Percentiles rank a stretch among this genome's conserved stretches.
Conservation (phyloP, 2,113 vertebrate species). For the Myrmophylax atrothorax region DNA sequence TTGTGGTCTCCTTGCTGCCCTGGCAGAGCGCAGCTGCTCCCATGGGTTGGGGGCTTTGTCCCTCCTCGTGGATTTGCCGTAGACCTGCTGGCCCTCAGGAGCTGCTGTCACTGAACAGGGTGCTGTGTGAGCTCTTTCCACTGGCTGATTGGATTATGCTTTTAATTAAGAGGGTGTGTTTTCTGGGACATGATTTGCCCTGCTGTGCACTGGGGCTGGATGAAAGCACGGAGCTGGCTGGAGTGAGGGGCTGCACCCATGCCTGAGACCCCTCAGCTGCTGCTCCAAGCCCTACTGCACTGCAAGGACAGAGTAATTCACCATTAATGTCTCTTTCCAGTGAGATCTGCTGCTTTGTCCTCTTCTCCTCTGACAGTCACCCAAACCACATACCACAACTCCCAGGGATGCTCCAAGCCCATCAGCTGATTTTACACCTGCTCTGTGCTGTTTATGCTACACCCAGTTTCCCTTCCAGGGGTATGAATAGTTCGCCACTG, state of each 20-base stretch:
- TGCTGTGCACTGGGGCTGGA: rapidly evolving
- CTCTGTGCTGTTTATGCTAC: background rate
- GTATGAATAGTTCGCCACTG: no score
- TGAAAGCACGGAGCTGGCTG: rapidly evolving
- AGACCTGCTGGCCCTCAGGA: background rate
- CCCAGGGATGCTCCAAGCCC: background rate
- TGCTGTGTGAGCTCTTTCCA: rapidly evolving
- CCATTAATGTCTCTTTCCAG: background rate
- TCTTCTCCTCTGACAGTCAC: background rate
- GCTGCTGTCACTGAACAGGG: rapidly evolving
- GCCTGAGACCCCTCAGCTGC: background rate
- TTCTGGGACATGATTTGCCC: background rate
- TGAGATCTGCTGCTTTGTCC: background rate
- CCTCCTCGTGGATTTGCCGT: background rate
- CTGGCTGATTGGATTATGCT: background rate
- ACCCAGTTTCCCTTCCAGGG: background rate
- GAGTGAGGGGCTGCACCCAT: background rate
- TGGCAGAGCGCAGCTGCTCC: rapidly evolving
- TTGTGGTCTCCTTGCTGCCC: background rate
- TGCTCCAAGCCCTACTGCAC: background rate
- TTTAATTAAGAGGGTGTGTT: background rate
- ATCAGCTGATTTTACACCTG: background rate
- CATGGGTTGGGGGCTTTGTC: background rate
- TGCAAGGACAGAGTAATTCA: background rate
- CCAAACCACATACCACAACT: background rate